Conservation (phyloP, 2,113 vertebrate species). For the Australoheros scitulus region DNA sequence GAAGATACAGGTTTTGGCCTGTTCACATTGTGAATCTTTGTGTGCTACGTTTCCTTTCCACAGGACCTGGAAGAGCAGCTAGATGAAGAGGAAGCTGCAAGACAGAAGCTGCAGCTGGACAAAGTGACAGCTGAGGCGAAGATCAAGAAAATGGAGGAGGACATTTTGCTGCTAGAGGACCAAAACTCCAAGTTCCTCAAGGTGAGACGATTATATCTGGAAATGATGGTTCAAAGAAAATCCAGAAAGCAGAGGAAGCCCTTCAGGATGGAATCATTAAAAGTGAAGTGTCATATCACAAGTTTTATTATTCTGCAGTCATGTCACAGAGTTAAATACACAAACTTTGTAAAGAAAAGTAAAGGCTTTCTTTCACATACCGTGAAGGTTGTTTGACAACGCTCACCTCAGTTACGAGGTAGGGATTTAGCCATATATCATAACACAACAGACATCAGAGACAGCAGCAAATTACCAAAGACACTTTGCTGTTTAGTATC, state of each 20-base stretch:
- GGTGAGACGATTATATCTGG: constrained; percentile 74
- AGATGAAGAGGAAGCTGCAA: constrained; percentile 95
- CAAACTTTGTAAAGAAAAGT: neutral
- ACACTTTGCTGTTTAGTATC: too few relatives aligned
- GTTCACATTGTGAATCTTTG: neutral
- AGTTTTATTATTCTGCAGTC: neutral
- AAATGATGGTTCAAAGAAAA: neutral
- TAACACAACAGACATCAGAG: neutral
- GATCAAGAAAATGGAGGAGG: constrained; percentile 99
- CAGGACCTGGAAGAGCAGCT: constrained; percentile 97
- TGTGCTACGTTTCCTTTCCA: neutral
- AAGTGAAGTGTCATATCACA: neutral
- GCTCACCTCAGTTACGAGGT: neutral
- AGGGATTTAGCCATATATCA: neutral
- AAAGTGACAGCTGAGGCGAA: constrained; percentile 97
- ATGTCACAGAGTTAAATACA: neutral
- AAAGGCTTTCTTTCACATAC: neutral
- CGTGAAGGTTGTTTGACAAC: neutral
- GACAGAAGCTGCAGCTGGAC: constrained; percentile 96
- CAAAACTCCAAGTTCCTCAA: constrained; percentile 97
- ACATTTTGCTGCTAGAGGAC: constrained; percentile 94
- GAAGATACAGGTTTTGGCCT: neutral
- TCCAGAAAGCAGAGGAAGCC: neutral
- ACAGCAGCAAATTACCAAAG: neutral
- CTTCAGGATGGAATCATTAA: neutral